A percentile compares a stretch with the other conserved stretches of the same genome.
Evolutionary conservation across 2,113 vertebrate genomes (phyloP).

Genomic region (Megalops atlanticus): DNA sequence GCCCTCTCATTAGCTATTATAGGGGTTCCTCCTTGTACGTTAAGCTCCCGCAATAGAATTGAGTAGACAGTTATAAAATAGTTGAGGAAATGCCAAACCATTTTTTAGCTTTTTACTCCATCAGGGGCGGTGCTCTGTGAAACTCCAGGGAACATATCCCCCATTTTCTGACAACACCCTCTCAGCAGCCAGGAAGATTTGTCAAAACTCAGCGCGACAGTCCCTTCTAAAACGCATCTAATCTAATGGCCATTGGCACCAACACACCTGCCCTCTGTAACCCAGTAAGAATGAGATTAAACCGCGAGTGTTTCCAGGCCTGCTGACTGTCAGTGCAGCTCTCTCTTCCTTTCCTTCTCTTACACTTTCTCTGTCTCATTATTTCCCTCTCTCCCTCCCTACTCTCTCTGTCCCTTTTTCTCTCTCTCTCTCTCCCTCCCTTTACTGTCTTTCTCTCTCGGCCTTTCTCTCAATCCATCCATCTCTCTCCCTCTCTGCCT

Average conservation of each 20-base stretch:
- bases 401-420: background rate
- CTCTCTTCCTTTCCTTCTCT: background rate
- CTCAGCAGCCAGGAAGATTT: slow-evolving; percentile 14
- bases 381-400: background rate
- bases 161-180: slow-evolving; percentile 8
- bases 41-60: slow-evolving; percentile 15
- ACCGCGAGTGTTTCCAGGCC: slow-evolving; percentile 48
- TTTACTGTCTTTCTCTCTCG: background rate
- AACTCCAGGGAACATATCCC: slow-evolving; percentile 4
- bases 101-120: slow-evolving; percentile 16
- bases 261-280: slow-evolving; percentile 52
- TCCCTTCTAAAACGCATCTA: background rate
- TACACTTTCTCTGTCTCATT: background rate
- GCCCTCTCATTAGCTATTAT: slow-evolving; percentile 11
- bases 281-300: slow-evolving; percentile 55
- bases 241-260: slow-evolving; percentile 55
- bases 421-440: background rate
- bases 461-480: background rate
- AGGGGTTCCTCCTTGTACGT: slow-evolving; percentile 15
- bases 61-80: slow-evolving; percentile 50
- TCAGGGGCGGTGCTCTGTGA: slow-evolving; percentile 8
- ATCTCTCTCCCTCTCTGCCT: slow-evolving; percentile 7
- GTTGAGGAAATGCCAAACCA: slow-evolving; percentile 25
- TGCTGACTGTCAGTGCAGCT: slow-evolving; percentile 34
- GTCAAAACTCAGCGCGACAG: slow-evolving; percentile 4